A percentile compares a stretch with the other conserved stretches of the same genome.
These are phyloP conservation scores for Capra hircus DNA, from an alignment of 2,113 vertebrate genomes.

Conservation along the genomic window DNA sequence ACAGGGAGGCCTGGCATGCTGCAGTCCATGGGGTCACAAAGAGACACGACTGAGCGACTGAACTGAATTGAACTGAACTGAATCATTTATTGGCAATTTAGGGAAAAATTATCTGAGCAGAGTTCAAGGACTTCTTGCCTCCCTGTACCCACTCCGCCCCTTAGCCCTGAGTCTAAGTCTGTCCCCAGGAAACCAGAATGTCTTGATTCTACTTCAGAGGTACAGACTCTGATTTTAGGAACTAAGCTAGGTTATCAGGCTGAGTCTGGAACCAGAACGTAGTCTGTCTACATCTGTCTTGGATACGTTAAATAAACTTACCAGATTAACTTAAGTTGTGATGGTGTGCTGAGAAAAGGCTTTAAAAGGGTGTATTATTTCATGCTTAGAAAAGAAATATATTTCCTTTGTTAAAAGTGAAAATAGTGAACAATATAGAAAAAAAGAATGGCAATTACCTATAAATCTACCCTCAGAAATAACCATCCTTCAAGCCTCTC, in stretches of 20 bases:
- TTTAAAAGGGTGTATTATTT: not conserved
- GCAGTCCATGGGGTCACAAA: not conserved
- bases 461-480: not conserved
- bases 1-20: not conserved
- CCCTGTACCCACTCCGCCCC: rapidly evolving
- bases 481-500: not conserved
- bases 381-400: not conserved
- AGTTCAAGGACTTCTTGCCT: not conserved
- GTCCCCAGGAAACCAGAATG: not conserved
- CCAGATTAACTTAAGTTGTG: not conserved
- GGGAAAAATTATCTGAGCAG: not conserved
- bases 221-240: not conserved
- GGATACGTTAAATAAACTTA: not conserved
- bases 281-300: not conserved
- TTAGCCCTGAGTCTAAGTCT: not conserved
- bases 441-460: not conserved
- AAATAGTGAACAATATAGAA: not conserved
- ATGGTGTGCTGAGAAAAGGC: not conserved
- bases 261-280: not conserved
- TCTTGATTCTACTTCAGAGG: not conserved
- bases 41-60: not conserved
- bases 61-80: not conserved
- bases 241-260: not conserved
- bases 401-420: not conserved
- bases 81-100: not conserved